These are phyloP conservation scores for Caerostris extrusa DNA, from an alignment of 1,140 invertebrate species.

Conservation along the genomic window DNA sequence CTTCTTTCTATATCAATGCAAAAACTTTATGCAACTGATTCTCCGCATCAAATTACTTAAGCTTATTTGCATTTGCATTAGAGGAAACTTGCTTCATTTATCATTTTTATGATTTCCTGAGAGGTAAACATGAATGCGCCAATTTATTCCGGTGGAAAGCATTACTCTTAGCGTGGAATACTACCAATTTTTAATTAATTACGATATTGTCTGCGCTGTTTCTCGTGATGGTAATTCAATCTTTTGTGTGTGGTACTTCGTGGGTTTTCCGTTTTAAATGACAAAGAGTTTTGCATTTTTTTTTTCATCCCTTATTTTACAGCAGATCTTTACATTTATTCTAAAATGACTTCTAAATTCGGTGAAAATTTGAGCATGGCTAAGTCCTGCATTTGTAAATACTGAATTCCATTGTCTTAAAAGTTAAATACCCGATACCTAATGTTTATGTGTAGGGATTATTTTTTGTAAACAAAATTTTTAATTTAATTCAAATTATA, in stretches of 20 bases:
- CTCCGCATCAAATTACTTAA: background rate
- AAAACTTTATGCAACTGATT: background rate
- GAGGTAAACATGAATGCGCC: background rate
- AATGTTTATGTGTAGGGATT: too few species aligned
- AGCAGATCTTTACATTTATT: too few species aligned
- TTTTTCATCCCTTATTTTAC: background rate
- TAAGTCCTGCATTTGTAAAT: too few species aligned
- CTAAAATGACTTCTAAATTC: too few species aligned
- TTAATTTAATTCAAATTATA: too few species aligned
- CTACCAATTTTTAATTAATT: background rate
- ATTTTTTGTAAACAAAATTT: too few species aligned
- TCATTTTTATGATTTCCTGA: background rate
- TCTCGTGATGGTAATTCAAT: background rate
- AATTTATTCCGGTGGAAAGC: background rate
- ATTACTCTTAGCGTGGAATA: background rate
- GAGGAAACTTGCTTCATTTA: background rate
- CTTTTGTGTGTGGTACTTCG: too few species aligned
- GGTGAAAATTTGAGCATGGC: too few species aligned
- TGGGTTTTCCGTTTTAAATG: background rate
- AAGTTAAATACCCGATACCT: too few species aligned
- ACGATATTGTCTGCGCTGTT: background rate
- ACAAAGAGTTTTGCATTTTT: background rate
- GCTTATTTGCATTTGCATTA: background rate
- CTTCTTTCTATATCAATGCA: background rate
- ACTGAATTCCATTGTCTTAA: too few species aligned